Percentiles rank a stretch among this genome's conserved stretches.
These are phyloP conservation scores for Ypsolopha scabrella DNA, from an alignment of 2,888 invertebrate species.

Conservation along the genomic window DNA sequence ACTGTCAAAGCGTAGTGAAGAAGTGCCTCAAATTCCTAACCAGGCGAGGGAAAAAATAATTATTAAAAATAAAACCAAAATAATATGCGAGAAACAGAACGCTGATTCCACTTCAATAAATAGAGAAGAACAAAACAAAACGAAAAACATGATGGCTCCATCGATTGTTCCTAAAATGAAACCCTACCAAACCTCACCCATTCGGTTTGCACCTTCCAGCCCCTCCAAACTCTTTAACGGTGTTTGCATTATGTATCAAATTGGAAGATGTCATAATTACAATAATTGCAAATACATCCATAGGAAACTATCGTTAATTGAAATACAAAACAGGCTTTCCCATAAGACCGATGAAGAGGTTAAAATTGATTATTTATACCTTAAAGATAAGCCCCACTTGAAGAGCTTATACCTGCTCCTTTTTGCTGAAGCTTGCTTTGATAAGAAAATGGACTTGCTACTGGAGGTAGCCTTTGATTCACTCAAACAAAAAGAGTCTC, in stretches of 20 bases:
- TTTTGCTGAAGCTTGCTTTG: too few relatives aligned
- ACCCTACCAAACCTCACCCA: too few relatives aligned
- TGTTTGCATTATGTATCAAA: too few relatives aligned
- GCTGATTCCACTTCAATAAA: conserved; percentile 36
- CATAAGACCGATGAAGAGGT: conserved; percentile 22
- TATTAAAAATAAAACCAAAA: conserved; percentile 5
- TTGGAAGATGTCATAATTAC: too few relatives aligned
- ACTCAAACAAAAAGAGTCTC: conserved; percentile 15
- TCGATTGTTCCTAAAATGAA: too few relatives aligned
- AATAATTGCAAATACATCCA: conserved; percentile 29
- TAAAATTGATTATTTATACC: conserved; percentile 32
- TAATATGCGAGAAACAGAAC: conserved; percentile 37
- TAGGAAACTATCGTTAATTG: conserved; percentile 6
- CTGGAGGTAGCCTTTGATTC: conserved; percentile 41
- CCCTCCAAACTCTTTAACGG: too few relatives aligned
- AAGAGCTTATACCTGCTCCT: conserved; percentile 8
- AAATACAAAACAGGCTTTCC: conserved; percentile 16
- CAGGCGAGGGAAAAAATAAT: neutral
- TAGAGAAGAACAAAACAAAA: neutral
- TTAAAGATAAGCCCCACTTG: conserved; percentile 19
- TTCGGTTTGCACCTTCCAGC: too few relatives aligned
- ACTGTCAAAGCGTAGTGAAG: neutral
- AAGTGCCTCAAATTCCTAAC: too few relatives aligned
- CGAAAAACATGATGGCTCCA: neutral
- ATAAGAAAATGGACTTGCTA: conserved; percentile 15